Evolutionary conservation across 2,888 invertebrate species (phyloP), one percentile per base, ranked within the genome.

Genomic region (Machimus atricapillus): DNA sequence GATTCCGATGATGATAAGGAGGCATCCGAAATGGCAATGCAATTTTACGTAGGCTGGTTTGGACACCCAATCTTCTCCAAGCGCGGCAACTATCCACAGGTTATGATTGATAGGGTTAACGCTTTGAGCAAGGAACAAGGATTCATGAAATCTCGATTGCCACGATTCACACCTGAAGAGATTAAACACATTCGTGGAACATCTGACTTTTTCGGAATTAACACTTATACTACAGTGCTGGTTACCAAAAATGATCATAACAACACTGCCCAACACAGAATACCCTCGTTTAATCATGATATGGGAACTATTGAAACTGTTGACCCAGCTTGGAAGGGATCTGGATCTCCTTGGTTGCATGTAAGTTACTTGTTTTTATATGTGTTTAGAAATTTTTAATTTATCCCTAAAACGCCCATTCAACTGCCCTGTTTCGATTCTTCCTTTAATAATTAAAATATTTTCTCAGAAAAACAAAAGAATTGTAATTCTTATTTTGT

Each of bases 161-260:
- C 96, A 0, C 90, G 90, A 87, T 95, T 96, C 90, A 95, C 94
- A 0, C 66, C 90, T 0, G 93, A 94, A 31, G 96, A 96, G 92
- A 93, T 95, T 9, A 90, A 92, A 12, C 92, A 93, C 86, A 94
- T 96, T 31, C 92, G 91, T 52, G 95, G 94, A 7, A 94, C 96
- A 0, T 93, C 94, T 1, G 97, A 97, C 90, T 96, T 96, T 91
- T 93, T 97, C 83, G 96, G 96, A 0, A 90, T 97, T 23, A 97
- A 97, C 90, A 94, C 95, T 87, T 97, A 97, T 90, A 95, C 96
- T 0, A 93, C 95, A 0, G 93, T 92, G 88, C 89, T 95, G 89
- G 91, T 91, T 0, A 90, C 90, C 0, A 90, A 91, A 9, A 93
- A 93, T 89, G 92, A 92, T 85, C 93, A 92, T 86, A 92, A 92